phyloP scores from a whole-genome alignment of 2,888 invertebrate genomes.

The Stenichneumon culpator region DNA sequence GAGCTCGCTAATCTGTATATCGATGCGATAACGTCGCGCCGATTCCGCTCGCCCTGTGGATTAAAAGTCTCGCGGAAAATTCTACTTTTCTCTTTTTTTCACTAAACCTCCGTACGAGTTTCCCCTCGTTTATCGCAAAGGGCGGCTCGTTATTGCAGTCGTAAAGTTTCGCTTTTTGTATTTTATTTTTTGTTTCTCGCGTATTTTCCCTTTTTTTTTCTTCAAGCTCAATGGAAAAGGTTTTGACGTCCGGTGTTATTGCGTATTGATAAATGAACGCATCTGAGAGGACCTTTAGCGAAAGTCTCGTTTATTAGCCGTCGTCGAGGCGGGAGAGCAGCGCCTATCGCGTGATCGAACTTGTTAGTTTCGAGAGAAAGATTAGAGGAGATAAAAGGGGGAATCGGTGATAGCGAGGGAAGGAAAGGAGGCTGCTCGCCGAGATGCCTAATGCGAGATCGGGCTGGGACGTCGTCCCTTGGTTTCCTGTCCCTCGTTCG shows the following conservation, averaged over 20 bases:
- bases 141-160: constrained; percentile 45
- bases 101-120: background rate
- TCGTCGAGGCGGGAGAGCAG: constrained; percentile 15
- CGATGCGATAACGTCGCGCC: constrained; percentile 44
- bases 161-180: constrained; percentile 36
- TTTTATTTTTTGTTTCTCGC: constrained; percentile 1
- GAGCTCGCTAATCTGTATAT: constrained; percentile 49
- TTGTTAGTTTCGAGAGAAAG: constrained; percentile 43
- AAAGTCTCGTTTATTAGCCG: constrained; percentile 7
- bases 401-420: constrained; percentile 1
- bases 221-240: constrained; percentile 1
- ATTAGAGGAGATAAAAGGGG: constrained; percentile 17
- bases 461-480: constrained; percentile 54
- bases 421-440: constrained; percentile 32
- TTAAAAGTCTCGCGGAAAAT: constrained; percentile 53
- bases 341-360: constrained; percentile 49
- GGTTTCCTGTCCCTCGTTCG: constrained; percentile 66
- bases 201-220: constrained; percentile 22
- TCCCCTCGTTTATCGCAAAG: constrained; percentile 33
- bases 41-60: constrained; percentile 36
- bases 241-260: background rate
- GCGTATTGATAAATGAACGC: background rate
- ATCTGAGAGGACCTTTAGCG: background rate
- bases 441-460: constrained; percentile 56
- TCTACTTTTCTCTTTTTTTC: constrained; percentile 37